These are phyloP conservation scores for Aulostomus chinensis DNA, from an alignment of 2,797 vertebrate genomes.

Conservation along the genomic window DNA sequence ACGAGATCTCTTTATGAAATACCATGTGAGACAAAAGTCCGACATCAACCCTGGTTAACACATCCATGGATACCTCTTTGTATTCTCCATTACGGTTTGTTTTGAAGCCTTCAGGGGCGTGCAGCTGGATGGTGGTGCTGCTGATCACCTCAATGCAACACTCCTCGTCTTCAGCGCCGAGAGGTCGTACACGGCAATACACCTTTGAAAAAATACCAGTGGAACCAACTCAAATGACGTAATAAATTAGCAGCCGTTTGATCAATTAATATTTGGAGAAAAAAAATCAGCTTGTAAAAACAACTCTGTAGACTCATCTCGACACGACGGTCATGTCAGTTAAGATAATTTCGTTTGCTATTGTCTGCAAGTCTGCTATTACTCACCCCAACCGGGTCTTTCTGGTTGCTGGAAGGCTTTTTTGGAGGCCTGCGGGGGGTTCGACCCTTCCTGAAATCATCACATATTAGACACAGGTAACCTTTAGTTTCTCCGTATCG, in stretches of 20 bases:
- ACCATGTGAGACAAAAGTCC: no score
- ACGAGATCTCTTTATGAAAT: no score
- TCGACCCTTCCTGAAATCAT: slow-evolving; percentile 78
- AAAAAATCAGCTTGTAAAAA: no score
- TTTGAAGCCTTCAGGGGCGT: slow-evolving; percentile 89
- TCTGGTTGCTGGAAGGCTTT: slow-evolving; percentile 83
- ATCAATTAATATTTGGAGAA: no score
- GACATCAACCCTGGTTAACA: no score
- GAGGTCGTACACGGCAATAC: slow-evolving; percentile 91
- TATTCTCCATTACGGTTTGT: slow-evolving; percentile 91
- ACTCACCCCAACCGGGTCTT: slow-evolving; percentile 94
- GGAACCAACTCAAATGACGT: no score
- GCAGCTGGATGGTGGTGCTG: slow-evolving; percentile 88
- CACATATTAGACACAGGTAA: neutral
- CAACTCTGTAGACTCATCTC: no score
- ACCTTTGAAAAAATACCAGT: slow-evolving; percentile 78
- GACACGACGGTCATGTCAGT: no score
- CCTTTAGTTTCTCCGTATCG: neutral
- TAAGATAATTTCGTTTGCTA: neutral
- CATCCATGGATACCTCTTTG: slow-evolving; percentile 84
- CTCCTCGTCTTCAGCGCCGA: slow-evolving; percentile 81
- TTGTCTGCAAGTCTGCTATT: neutral
- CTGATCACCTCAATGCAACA: slow-evolving; percentile 93
- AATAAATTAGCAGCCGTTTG: no score
- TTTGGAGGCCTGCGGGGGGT: slow-evolving; percentile 83